Evolutionary conservation across 2,113 vertebrate genomes (phyloP).

Genomic region (Neodon shergylaensis): DNA sequence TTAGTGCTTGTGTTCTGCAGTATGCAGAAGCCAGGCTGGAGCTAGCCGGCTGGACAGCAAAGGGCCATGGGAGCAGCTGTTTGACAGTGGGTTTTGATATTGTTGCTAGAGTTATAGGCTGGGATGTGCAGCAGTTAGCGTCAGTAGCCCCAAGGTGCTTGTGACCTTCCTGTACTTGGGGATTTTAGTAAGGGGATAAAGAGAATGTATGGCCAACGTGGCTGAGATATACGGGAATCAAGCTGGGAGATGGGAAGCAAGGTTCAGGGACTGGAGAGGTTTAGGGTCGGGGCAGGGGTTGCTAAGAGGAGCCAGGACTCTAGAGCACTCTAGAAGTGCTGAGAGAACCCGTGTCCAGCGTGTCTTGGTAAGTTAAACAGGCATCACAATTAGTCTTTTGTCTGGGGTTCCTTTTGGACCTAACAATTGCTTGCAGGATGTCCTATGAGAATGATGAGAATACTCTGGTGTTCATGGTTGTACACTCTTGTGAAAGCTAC

Average conservation of each 20-base stretch:
- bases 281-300: neutral
- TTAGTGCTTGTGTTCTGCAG: neutral
- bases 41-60: neutral
- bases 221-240: neutral
- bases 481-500: neutral
- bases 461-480: neutral
- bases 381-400: neutral
- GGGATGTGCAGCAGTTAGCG: neutral
- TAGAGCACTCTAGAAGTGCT: no score
- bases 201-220: neutral
- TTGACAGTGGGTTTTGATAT: neutral
- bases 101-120: conserved; percentile 4
- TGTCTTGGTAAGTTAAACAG: neutral
- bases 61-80: neutral
- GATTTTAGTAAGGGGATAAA: neutral
- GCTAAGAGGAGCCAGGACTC: neutral
- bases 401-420: neutral
- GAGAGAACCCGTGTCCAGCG: neutral
- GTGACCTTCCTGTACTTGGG: neutral
- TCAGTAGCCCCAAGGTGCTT: neutral
- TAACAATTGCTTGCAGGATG: neutral
- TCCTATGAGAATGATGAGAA: neutral
- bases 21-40: neutral
- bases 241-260: neutral
- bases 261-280: neutral